phyloP scores from a whole-genome alignment of 2,113 vertebrate species.

The Uria lomvia region DNA sequence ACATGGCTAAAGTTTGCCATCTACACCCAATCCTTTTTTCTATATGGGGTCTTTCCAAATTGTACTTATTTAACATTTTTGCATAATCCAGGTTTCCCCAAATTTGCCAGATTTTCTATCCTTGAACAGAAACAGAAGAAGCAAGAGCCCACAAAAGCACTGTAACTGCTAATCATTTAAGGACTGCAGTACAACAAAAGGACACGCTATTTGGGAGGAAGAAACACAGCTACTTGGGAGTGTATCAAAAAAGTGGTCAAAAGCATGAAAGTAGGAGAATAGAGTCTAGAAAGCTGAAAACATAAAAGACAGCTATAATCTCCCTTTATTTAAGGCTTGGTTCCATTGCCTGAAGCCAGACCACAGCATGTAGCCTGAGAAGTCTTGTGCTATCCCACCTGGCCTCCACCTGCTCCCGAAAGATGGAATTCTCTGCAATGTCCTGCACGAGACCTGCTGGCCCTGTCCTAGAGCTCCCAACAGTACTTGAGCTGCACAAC shows the following conservation, averaged over 20 bases:
- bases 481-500: neutral
- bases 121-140: constrained; percentile 39
- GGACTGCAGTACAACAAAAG: neutral
- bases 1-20: neutral
- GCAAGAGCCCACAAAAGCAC: constrained; percentile 53
- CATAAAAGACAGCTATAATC: neutral
- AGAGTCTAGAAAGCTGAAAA: neutral
- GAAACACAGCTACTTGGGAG: neutral
- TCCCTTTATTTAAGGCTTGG: neutral
- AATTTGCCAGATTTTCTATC: constrained; percentile 50
- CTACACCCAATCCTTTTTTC: neutral
- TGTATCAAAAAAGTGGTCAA: neutral
- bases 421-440: accelerated
- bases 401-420: neutral
- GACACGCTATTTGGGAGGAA: neutral
- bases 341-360: neutral
- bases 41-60: neutral
- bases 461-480: neutral
- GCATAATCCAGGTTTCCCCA: neutral
- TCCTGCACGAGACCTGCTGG: neutral
- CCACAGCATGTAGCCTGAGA: neutral
- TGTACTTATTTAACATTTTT: neutral
- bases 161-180: constrained; percentile 50
- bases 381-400: neutral
- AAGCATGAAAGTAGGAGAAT: neutral